These are phyloP conservation scores for Scaptomyza caliginosa DNA, from an alignment of 2,888 invertebrate species.

Conservation along the genomic window DNA sequence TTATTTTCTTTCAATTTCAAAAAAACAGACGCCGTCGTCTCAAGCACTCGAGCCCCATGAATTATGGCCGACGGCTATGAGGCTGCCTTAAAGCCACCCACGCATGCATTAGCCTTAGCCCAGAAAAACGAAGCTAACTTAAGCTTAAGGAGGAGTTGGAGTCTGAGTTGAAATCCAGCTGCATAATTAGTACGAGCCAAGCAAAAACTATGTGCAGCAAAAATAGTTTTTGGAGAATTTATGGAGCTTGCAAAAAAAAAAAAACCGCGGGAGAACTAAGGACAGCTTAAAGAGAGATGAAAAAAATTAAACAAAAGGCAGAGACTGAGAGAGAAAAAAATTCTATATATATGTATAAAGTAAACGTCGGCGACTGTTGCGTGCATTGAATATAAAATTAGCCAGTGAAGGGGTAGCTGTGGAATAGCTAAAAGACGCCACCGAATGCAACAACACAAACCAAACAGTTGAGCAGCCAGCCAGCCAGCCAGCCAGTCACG, in stretches of 20 bases:
- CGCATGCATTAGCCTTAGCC: conserved; percentile 55
- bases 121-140: neutral
- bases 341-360: conserved; percentile 23
- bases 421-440: neutral
- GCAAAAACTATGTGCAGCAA: conserved; percentile 64
- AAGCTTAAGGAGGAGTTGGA: neutral
- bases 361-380: conserved; percentile 68
- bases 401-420: conserved; percentile 18
- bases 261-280: conserved; percentile 7
- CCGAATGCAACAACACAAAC: conserved; percentile 6
- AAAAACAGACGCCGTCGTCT: conserved; percentile 66
- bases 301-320: conserved; percentile 34
- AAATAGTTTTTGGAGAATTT: conserved; percentile 71
- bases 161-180: conserved; percentile 59
- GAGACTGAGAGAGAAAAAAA: conserved; percentile 21
- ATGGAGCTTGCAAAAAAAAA: conserved; percentile 37
- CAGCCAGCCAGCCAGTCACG: conserved; percentile 31
- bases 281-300: conserved; percentile 10
- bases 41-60: conserved; percentile 48
- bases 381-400: conserved; percentile 77
- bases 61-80: conserved; percentile 64
- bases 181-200: conserved; percentile 68
- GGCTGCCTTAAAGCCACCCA: conserved; percentile 58
- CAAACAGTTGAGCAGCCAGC: too few relatives aligned
- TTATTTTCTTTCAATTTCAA: conserved; percentile 78